Conservation (phyloP, 2,888 invertebrate genomes). For the Pterostichus madidus region DNA sequence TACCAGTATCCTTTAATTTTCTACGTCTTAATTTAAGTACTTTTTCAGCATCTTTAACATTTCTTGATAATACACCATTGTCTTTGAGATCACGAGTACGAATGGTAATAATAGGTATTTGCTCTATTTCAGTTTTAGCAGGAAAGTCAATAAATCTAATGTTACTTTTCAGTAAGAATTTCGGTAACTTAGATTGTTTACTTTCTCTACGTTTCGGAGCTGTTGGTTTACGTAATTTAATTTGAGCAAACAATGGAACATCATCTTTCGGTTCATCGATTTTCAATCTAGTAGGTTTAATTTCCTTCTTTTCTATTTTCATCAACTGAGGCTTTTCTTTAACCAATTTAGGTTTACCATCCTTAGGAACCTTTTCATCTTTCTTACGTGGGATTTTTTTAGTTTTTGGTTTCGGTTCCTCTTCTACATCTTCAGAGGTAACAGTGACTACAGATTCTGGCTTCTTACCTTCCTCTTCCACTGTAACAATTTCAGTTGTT, state of each 20-base stretch:
- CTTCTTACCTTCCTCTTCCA: conserved; percentile 71
- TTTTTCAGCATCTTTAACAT: conserved; percentile 77
- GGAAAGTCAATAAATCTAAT: conserved; percentile 77
- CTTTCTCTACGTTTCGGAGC: conserved; percentile 73
- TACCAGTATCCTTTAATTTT: conserved; percentile 75
- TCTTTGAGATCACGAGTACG: conserved; percentile 76
- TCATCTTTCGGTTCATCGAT: conserved; percentile 79
- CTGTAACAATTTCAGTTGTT: conserved; percentile 70
- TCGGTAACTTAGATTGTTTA: conserved; percentile 75
- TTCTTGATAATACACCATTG: conserved; percentile 78
- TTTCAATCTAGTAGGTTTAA: conserved; percentile 81
- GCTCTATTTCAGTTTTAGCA: conserved; percentile 74
- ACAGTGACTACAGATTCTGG: conserved; percentile 70
- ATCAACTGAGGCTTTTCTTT: conserved; percentile 72
- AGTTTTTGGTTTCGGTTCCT: conserved; percentile 70
- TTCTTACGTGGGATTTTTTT: conserved; percentile 44
- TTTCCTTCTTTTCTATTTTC: conserved; percentile 81
- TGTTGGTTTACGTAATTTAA: conserved; percentile 77
- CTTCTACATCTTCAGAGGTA: conserved; percentile 72
- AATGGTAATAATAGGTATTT: conserved; percentile 74
- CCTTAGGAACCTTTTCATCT: conserved; percentile 69
- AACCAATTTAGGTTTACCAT: conserved; percentile 66
- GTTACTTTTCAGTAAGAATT: conserved; percentile 77
- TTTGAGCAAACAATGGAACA: conserved; percentile 81
- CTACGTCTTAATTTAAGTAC: conserved; percentile 76